Base-by-base conservation (phyloP, 1,140 invertebrate species). In the Geopemphigus sp. region DNA sequence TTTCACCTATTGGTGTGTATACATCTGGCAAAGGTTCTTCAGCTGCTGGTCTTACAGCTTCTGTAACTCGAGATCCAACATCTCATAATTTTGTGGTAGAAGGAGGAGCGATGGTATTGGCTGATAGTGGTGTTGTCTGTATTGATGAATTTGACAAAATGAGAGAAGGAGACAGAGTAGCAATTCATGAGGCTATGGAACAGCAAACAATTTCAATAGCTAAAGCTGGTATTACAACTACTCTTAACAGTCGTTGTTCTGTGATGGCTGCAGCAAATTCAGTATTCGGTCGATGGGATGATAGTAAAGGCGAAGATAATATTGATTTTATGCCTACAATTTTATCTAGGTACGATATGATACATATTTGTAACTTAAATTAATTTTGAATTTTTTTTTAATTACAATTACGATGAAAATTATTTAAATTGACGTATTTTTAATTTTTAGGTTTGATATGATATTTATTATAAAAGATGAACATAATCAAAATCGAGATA, bases 61-160 rank as follows among this genome's bases (percentile, higher is more conserved):
- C 98, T 0, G 97, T 99, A 32, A 95, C 92, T 81, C 89, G 96
- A 84, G 98, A 99, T 89, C 96, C 97, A 14, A 87, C 89, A 19
- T 92, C 96, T 95, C 90, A 95, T 59, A 98, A 97, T 85, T 99
- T 99, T 87, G 91, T 99, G 5, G 97, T 99, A 94, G 98, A 99
- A 88, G 98, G 98, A 17, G 98, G 98, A 50, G 98, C 98, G 12
- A 99, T 99, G 98, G 98, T 99, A 3, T 86, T 99, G 53, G 98
- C 98, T 32, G 98, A 99, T 88, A 97, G 97, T 50, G 98, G 98
- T 54, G 96, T 99, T 14, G 97, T 99, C 1, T 99, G 98, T 85
- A 99, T 99, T 85, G 98, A 99, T 86, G 98, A 99, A 86, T 99
- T 99, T 87, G 98, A 99, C 87, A 99, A 99, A 88, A 99, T 99